Evolutionary conservation across 2,113 vertebrate species (phyloP).

Genomic region (Jacana jacana): DNA sequence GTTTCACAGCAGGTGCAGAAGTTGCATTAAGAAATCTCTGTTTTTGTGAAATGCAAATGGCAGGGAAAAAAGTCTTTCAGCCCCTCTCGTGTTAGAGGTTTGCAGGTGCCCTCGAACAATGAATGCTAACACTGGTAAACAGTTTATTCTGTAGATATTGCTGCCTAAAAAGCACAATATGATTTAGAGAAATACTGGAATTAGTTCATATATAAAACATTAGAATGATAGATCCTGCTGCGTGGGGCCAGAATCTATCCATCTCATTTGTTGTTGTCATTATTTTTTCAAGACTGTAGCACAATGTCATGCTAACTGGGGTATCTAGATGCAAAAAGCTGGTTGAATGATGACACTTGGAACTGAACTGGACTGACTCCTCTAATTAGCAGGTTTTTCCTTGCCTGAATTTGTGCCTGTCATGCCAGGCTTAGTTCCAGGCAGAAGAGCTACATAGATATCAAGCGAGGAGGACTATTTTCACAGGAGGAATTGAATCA

Average conservation of each 20-base stretch:
- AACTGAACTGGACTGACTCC: not conserved
- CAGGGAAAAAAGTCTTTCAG: not conserved
- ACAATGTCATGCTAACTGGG: not conserved
- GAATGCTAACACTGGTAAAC: not conserved
- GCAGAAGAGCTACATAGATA: not conserved
- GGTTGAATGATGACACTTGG: not conserved
- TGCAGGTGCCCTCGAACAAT: not conserved
- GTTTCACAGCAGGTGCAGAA: not conserved
- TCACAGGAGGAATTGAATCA: not conserved
- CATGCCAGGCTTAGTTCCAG: not conserved
- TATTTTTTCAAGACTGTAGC: not conserved
- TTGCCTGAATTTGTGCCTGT: not conserved
- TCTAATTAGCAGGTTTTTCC: not conserved
- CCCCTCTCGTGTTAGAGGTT: not conserved
- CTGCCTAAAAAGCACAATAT: not conserved
- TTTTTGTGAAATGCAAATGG: conserved; percentile 1
- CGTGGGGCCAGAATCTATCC: not conserved
- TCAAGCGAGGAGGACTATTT: not conserved
- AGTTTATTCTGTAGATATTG: not conserved
- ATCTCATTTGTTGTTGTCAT: not conserved
- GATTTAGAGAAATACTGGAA: not conserved
- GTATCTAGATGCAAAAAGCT: not conserved
- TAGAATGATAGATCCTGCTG: not conserved
- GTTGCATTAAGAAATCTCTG: not conserved
- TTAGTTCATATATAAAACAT: not conserved